Evolutionary conservation across 2,113 vertebrate species (phyloP).

Genomic region (Epinephelus lanceolatus): DNA sequence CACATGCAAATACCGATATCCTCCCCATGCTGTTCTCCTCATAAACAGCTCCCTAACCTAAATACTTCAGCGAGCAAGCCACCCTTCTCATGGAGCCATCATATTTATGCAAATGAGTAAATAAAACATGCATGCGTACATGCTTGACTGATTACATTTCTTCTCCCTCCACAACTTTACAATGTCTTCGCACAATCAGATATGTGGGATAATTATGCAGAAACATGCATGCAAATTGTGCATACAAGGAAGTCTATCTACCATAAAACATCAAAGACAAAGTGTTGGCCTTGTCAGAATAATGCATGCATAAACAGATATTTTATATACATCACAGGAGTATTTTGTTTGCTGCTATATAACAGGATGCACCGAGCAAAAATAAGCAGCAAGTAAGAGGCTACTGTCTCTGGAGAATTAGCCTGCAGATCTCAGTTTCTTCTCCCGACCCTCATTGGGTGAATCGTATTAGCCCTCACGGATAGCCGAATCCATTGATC

Average conservation of each 20-base stretch:
- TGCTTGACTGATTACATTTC: constrained; percentile 51
- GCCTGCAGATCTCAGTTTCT: constrained; percentile 41
- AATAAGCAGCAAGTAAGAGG: constrained; percentile 31
- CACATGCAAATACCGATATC: constrained; percentile 15
- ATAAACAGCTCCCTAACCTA: constrained; percentile 42
- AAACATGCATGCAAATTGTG: constrained; percentile 54
- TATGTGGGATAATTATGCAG: constrained; percentile 58
- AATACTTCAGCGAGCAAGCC: constrained; percentile 52
- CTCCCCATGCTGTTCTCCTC: not conserved
- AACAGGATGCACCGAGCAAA: not conserved
- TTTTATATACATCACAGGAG: constrained; percentile 47
- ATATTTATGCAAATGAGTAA: constrained; percentile 49
- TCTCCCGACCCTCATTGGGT: constrained; percentile 27
- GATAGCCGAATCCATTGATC: constrained; percentile 69
- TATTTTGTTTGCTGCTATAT: constrained; percentile 46
- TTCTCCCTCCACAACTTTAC: constrained; percentile 19
- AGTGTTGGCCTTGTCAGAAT: constrained; percentile 58
- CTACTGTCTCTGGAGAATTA: constrained; percentile 40
- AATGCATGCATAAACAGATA: constrained; percentile 62
- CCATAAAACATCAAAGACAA: constrained; percentile 64
- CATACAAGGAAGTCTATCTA: constrained; percentile 34
- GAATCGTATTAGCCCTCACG: constrained; percentile 55
- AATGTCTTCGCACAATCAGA: constrained; percentile 18
- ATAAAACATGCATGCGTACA: constrained; percentile 42
- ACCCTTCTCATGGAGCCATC: constrained; percentile 18